Base-by-base conservation (phyloP, 2,888 invertebrate genomes). In the Pediacus dermestoides region DNA sequence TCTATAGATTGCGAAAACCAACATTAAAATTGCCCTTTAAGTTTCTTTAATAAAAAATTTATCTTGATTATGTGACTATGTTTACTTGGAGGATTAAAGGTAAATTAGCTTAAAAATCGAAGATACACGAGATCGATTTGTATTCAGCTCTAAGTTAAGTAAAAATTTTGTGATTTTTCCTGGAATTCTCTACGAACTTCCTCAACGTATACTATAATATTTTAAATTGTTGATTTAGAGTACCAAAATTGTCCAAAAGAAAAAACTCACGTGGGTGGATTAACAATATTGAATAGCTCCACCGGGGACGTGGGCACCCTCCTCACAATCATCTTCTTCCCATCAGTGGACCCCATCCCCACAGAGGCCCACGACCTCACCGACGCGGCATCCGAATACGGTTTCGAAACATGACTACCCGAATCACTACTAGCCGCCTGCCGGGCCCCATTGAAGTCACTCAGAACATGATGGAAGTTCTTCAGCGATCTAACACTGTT, bases 321-420 rank as follows among this genome's bases (percentile, higher is more conserved):
- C 58, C 85, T 74, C 57, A 89, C 86, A 57, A 88, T 87, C 76
- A 90, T 78, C 72, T 85, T 86, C 56, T 84, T 79, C 30, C 90
- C 90, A 70, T 90, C 89, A 25, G 89, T 89, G 46, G 88, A 89
- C 16, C 90, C 90, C 80, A 90, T 84, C 33, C 88, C 88, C 53
- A 89, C 87, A 33, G 88, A 88, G 38, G 88, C 86, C 56, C 88
- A 77, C 30, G 88, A 88, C 48, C 85, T 75, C 47, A 87, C 78
- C 16, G 87, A 87, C 16, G 81, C 80, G 30, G 81, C 82, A 71
- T 86, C 86, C 34, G 75, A 72, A 52, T 70, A 73, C 3, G 60
- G 64, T 45, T 61, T 63, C 11, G 63, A 55, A 47, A 74, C 67
- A 46, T 76, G 73, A 56, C 76, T 77, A 8, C 77, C 75, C 46